Evolutionary conservation across 2,888 invertebrate species (phyloP).

Genomic region (Melanargia galathea): DNA sequence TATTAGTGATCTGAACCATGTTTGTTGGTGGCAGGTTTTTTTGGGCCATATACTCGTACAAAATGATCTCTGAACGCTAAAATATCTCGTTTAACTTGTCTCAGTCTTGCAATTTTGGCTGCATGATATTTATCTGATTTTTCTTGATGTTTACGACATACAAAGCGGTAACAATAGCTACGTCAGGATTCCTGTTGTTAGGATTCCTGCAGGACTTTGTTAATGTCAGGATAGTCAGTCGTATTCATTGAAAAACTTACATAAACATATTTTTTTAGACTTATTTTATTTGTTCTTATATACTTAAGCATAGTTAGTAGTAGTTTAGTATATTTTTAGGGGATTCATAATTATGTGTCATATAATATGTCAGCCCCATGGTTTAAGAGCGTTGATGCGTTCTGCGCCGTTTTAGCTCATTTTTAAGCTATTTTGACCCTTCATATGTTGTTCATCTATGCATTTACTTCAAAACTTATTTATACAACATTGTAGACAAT

Average conservation of each 20-base stretch:
- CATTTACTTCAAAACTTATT: no score
- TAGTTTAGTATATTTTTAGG: no score
- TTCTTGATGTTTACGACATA: background rate
- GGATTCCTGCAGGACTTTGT: background rate
- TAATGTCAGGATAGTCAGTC: background rate
- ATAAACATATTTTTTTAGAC: no score
- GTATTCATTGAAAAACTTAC: background rate
- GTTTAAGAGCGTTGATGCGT: no score
- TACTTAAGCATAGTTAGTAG: no score
- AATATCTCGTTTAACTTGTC: slow-evolving; percentile 29
- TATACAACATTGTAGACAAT: no score
- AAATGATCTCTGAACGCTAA: slow-evolving; percentile 54
- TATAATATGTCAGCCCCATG: no score
- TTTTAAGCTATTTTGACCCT: no score
- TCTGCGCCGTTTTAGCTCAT: no score
- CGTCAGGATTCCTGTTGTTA: background rate
- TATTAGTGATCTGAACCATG: slow-evolving; percentile 21
- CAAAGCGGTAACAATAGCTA: background rate
- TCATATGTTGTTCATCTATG: no score
- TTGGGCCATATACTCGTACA: slow-evolving; percentile 67
- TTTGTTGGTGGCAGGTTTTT: slow-evolving; percentile 57
- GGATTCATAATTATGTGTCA: no score
- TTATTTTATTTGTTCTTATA: no score
- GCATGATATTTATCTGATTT: slow-evolving; percentile 2
- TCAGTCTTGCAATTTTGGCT: slow-evolving; percentile 1